Evolutionary conservation across 1,140 invertebrate species (phyloP).

Genomic region (Platyscapa corneri): DNA sequence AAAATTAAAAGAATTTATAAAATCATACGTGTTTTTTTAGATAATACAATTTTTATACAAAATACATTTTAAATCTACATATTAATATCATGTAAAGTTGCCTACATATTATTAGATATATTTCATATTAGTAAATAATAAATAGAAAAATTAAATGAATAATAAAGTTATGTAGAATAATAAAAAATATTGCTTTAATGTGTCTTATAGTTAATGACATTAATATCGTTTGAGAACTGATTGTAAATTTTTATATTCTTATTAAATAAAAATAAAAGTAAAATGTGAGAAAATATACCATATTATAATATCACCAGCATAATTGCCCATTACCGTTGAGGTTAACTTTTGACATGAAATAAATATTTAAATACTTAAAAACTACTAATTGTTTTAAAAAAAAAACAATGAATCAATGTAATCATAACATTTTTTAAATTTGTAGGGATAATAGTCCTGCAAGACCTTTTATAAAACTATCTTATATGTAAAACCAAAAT

Average conservation of each 20-base stretch:
- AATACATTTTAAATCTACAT: not conserved
- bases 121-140: not conserved
- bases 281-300: constrained; percentile 63
- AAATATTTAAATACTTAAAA: constrained; percentile 20
- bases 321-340: constrained; percentile 68
- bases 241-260: not conserved
- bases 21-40: not conserved
- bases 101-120: not conserved
- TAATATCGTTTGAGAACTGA: not conserved
- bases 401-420: constrained; percentile 14
- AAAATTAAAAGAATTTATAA: constrained; percentile 25
- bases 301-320: constrained; percentile 69
- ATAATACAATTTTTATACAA: too few species aligned
- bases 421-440: constrained; percentile 18
- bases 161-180: not conserved
- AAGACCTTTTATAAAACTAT: not conserved
- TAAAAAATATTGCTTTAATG: not conserved
- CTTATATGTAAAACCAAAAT: not conserved
- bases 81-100: not conserved
- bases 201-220: not conserved
- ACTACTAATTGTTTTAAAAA: constrained; percentile 12
- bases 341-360: constrained; percentile 39
- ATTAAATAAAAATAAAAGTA: not conserved
- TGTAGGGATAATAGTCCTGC: not conserved
- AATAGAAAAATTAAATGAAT: too few species aligned